These are phyloP conservation scores for Meghimatium bilineatum DNA, from an alignment of 2,888 invertebrate species.

Conservation along the genomic window DNA sequence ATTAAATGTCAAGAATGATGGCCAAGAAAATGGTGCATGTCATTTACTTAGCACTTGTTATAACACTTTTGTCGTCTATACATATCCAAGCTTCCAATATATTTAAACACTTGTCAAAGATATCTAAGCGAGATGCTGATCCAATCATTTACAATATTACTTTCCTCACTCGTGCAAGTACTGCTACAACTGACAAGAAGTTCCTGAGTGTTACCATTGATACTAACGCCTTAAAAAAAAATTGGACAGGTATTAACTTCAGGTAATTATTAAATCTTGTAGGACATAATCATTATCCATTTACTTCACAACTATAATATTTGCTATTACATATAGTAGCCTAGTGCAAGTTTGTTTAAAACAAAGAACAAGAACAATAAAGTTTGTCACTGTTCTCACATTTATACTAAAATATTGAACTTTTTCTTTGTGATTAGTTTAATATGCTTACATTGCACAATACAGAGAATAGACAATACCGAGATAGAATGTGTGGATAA, in stretches of 20 bases:
- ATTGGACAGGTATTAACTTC: not conserved
- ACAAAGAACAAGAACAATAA: too few relatives aligned
- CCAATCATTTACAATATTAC: not conserved
- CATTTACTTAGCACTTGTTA: not conserved
- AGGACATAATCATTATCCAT: not conserved
- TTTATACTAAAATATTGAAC: too few relatives aligned
- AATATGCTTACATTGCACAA: too few relatives aligned
- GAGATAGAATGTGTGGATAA: too few relatives aligned
- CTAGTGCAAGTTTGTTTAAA: too few relatives aligned
- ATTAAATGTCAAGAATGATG: not conserved
- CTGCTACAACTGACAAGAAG: not conserved
- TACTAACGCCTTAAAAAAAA: not conserved
- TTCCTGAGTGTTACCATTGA: constrained; percentile 10
- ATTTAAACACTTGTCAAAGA: not conserved
- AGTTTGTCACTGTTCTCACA: too few relatives aligned
- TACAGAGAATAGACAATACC: too few relatives aligned
- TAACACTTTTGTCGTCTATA: not conserved
- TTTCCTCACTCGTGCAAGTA: not conserved
- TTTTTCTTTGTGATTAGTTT: too few relatives aligned
- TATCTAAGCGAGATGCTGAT: not conserved
- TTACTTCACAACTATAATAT: too few relatives aligned
- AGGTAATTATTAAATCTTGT: not conserved
- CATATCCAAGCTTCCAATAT: not conserved
- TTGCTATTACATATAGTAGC: too few relatives aligned
- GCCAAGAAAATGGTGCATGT: not conserved